Base-by-base conservation (phyloP, 2,797 vertebrate species). In the Clarias platycephalus region DNA sequence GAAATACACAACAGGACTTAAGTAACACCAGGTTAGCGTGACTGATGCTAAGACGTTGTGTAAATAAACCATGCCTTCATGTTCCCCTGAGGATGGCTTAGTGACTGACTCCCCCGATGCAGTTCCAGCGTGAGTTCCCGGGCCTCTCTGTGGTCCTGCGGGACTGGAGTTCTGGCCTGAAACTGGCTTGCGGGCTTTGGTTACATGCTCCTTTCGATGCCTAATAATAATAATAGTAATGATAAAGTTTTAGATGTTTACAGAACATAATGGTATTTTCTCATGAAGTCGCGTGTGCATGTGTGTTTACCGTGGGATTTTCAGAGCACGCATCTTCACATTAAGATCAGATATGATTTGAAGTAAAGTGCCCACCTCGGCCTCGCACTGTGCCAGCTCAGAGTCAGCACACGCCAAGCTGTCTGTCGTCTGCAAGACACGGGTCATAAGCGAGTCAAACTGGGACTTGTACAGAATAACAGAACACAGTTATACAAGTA, bases 311-410 rank as follows among this genome's bases (percentile, higher is more conserved):
- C 96, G 94, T 12, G 91, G 91, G 20, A 88, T 89, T 87, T 94
- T 94, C 40, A 95, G 89, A 31, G 84, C 91, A 0, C 94, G 91
- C 68, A 96, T 94, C 87, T 93, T 94, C 57, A 79, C 88, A 84
- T 95, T 94, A 26, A 95, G 91, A 53, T 92, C 93, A 2, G 92
- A 89, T 0, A 93, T 91, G 26, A 92, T 92, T 34, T 86, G 92
- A 83, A 93, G 93, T 80, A 94, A 91, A 0, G 90, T 89, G 0
- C 92, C 86, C 53, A 94, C 90, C 84, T 89, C 90, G 15, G 93
- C 92, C 88, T 97, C 94, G 2, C 92, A 96, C 83, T 90, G 89
- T 44, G 92, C 92, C 86, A 91, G 86, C 77, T 93, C 94, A 0
- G 94, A 93, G 4, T 96, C 94, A 0, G 88, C 86, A 6, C 91